Conservation (phyloP, 2,113 vertebrate genomes). For the Stictonetta naevosa region DNA sequence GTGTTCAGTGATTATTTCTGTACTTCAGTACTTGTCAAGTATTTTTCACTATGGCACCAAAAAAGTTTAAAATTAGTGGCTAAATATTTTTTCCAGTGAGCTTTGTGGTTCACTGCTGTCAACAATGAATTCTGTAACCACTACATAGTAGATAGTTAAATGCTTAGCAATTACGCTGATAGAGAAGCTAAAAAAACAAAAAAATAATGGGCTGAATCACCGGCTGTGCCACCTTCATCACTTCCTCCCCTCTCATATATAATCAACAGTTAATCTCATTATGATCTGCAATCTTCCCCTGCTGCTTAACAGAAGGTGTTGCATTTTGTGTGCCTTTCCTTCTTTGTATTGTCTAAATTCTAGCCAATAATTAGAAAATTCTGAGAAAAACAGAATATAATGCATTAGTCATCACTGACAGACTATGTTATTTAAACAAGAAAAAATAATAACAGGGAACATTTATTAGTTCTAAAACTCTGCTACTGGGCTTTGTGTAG, state of each 20-base stretch:
- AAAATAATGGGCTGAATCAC: neutral
- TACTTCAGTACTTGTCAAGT: neutral
- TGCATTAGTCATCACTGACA: neutral
- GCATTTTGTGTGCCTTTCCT: neutral
- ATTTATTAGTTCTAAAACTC: neutral
- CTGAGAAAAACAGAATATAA: neutral
- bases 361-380: constrained; percentile 5
- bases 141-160: neutral
- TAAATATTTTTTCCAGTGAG: neutral
- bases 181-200: neutral
- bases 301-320: constrained; percentile 23
- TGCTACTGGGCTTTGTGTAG: neutral
- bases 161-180: neutral
- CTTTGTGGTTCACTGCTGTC: neutral
- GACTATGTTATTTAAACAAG: neutral
- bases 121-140: neutral
- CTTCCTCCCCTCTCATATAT: neutral
- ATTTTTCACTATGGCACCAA: neutral
- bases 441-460: neutral
- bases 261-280: neutral
- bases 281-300: neutral
- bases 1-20: neutral
- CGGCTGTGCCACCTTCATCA: neutral
- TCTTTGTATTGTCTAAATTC: neutral
- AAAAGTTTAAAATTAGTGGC: neutral